These are phyloP conservation scores for Tenthredo mesomela DNA, from an alignment of 2,888 invertebrate genomes.

Conservation along the genomic window DNA sequence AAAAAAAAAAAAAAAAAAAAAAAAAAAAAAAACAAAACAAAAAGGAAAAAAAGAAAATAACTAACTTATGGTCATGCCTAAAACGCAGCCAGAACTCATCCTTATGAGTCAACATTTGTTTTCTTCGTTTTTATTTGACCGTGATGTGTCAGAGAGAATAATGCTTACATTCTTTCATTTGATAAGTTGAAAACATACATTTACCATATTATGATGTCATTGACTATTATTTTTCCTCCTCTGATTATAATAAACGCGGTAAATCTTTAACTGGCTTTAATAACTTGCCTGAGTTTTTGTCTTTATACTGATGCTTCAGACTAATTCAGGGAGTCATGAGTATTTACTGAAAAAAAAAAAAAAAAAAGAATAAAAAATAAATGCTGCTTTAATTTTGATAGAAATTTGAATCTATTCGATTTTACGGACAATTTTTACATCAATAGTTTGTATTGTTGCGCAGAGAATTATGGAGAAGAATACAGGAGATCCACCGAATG, in stretches of 20 bases:
- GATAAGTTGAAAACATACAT: not conserved
- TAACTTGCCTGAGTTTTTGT: not conserved
- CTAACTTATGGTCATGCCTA: not conserved
- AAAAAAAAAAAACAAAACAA: not conserved
- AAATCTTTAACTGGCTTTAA: not conserved
- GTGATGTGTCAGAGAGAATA: not conserved
- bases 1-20: not conserved
- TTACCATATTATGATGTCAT: not conserved
- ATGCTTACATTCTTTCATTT: not conserved
- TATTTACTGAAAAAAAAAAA: not conserved
- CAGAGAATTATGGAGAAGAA: constrained; percentile 23
- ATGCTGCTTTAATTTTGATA: not conserved
- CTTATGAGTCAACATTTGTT: not conserved
- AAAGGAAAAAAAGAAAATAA: no score
- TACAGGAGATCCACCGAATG: not conserved
- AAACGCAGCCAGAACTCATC: not conserved
- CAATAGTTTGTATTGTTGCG: not conserved
- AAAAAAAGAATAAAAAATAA: not conserved
- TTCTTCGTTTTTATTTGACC: not conserved
- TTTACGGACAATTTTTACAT: not conserved
- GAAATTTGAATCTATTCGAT: not conserved
- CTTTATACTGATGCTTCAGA: not conserved
- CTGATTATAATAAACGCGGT: not conserved
- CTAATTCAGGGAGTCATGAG: not conserved
- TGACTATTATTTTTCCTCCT: not conserved